Conservation (phyloP, 2,113 vertebrate genomes). For the Oriolus oriolus region DNA sequence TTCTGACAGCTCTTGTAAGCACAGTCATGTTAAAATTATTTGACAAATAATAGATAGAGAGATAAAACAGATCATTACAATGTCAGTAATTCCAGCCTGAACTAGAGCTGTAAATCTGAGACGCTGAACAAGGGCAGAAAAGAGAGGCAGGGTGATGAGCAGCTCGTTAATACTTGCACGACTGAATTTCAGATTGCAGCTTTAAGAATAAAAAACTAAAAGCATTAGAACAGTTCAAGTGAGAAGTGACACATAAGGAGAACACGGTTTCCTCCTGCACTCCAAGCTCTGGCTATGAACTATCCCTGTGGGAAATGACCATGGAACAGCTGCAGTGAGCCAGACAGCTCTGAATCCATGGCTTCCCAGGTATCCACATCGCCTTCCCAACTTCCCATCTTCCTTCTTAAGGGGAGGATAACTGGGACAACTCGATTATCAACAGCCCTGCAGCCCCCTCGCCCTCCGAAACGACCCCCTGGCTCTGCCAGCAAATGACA, state of each 20-base stretch:
- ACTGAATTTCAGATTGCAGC: conserved; percentile 37
- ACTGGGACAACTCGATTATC: not conserved
- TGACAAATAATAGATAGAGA: conserved; percentile 17
- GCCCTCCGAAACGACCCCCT: fast-evolving
- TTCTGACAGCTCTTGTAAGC: conserved; percentile 50
- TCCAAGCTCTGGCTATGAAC: not conserved
- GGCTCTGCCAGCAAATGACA: not conserved
- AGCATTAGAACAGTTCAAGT: conserved; percentile 10
- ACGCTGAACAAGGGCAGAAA: conserved; percentile 28
- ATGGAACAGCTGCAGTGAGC: not conserved
- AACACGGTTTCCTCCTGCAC: not conserved
- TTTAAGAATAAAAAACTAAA: conserved; percentile 11
- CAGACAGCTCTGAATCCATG: fast-evolving
- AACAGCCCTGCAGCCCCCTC: not conserved
- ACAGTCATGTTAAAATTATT: not conserved
- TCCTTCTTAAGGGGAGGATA: not conserved
- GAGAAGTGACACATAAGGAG: not conserved
- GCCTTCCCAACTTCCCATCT: not conserved
- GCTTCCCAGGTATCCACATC: not conserved
- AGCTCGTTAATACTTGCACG: not conserved
- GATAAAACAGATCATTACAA: conserved; percentile 19
- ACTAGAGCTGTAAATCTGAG: conserved; percentile 21
- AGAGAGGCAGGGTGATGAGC: conserved; percentile 17
- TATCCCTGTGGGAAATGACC: not conserved
- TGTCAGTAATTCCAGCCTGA: conserved; percentile 26